A percentile compares a stretch with the other conserved stretches of the same genome.
Evolutionary conservation across 2,113 vertebrate genomes (phyloP).

Genomic region (Cyphomyrus discorhynchus): DNA sequence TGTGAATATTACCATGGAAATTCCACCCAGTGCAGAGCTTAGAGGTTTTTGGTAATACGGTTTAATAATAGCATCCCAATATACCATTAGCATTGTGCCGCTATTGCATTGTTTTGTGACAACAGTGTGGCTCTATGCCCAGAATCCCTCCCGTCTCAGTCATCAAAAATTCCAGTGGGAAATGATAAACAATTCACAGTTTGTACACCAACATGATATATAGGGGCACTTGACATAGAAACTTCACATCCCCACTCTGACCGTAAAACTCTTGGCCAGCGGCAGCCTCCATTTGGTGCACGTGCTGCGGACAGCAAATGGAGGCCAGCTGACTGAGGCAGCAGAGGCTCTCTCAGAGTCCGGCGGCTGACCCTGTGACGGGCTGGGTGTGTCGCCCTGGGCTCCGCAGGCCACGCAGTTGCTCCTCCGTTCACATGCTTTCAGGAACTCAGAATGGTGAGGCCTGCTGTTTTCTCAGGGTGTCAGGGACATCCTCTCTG

Average conservation of each 20-base stretch:
- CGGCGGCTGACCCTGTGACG: background rate
- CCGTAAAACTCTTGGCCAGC: background rate
- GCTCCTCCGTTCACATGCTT: background rate
- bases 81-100: background rate
- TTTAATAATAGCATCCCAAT: background rate
- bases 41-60: background rate
- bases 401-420: background rate
- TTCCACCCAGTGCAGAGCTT: background rate
- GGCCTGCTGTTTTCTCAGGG: background rate
- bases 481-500: background rate
- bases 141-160: background rate
- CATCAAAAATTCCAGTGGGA: background rate
- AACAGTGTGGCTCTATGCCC: background rate
- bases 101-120: background rate
- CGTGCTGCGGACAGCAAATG: background rate
- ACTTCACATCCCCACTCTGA: background rate
- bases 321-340: constrained; percentile 7
- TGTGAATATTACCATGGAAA: background rate
- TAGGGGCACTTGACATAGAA: background rate
- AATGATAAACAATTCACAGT: constrained; percentile 7
- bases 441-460: background rate
- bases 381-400: background rate
- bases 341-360: too few relatives aligned
- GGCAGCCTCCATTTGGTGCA: background rate
- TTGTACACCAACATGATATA: background rate